phyloP scores from a whole-genome alignment of 2,888 invertebrate species.

The Volucella zonaria region DNA sequence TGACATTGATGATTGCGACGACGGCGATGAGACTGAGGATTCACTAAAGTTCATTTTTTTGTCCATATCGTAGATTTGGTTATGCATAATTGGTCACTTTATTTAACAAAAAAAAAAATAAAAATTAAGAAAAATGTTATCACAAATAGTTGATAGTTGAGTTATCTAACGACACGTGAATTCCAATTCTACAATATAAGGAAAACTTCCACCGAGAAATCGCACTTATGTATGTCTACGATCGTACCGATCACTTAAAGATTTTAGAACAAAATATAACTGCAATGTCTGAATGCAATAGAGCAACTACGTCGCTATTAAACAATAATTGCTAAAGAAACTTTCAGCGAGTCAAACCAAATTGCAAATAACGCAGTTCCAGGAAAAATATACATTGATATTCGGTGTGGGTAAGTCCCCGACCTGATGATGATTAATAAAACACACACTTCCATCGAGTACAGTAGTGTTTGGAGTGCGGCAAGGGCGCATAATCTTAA shows the following conservation, averaged over 20 bases:
- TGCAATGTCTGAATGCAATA: conserved; percentile 43
- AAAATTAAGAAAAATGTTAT: background rate
- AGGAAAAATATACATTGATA: conserved; percentile 45
- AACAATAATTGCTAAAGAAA: conserved; percentile 41
- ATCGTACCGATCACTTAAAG: conserved; percentile 39
- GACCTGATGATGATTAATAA: conserved; percentile 58
- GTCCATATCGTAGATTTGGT: conserved; percentile 68
- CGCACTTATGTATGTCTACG: no score
- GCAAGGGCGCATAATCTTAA: no score
- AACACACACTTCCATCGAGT: conserved; percentile 21
- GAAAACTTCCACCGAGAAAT: no score
- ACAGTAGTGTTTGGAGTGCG: background rate
- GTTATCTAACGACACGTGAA: conserved; percentile 41
- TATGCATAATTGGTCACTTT: conserved; percentile 48
- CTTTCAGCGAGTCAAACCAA: conserved; percentile 24
- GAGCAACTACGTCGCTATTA: conserved; percentile 36
- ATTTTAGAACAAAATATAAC: conserved; percentile 36
- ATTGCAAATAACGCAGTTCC: conserved; percentile 61
- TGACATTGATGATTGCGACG: conserved; percentile 62
- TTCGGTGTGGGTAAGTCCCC: conserved; percentile 69
- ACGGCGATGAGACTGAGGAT: conserved; percentile 50
- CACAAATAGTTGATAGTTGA: background rate
- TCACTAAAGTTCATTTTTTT: conserved; percentile 54
- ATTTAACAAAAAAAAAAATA: background rate
- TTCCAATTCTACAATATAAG: background rate